Evolutionary conservation across 2,797 vertebrate genomes (phyloP), one percentile per base, ranked within the genome.

Genomic region (Pseudomugil gertrudae): DNA sequence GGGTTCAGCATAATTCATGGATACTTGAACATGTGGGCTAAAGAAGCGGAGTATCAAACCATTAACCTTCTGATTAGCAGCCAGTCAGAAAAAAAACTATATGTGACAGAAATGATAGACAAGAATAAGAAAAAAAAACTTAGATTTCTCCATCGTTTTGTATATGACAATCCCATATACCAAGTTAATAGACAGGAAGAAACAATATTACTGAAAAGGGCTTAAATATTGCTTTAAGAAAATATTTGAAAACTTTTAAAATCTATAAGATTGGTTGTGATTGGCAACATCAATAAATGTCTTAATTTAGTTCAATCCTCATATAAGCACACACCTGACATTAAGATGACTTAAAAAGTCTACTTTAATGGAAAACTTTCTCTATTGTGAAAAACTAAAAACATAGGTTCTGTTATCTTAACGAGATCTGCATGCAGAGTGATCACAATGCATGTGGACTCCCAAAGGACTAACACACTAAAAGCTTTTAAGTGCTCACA

Each of bases 401-500:
- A 4, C 47, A 36, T 9, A 24, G 5, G 6, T 24, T 24, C 14
- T 51, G n/a, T 43, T 0, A 14, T 1, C 23, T 35, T 26, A 7
- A 63, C 70, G 23, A 53, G 35, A 62, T 13, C 27, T 74, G 32
- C 17, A 57, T 23, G 15, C 10, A 62, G 51, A 68, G 55, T 66
- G 58, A 66, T 74, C 68, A 71, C 55, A 63, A 68, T 76, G 63
- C 76, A 51, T 61, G 56, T 26, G 36, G 54, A 14, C 65, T 87
- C 87, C 83, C 62, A 0, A 6, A 81, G 81, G 87, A 85, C 54
- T 23, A 48, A 66, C 73, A 68, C 79, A 69, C 79, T 80, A 67
- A 62, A 72, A 79, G 69, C 62, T 73, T 62, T 26, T 74, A 87
- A 90, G 79, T 86, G 85, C 84, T 80, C 79, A 71, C 74, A 78